These are phyloP conservation scores for Eulimnadia texana DNA, from an alignment of 1,140 invertebrate species.

Conservation along the genomic window DNA sequence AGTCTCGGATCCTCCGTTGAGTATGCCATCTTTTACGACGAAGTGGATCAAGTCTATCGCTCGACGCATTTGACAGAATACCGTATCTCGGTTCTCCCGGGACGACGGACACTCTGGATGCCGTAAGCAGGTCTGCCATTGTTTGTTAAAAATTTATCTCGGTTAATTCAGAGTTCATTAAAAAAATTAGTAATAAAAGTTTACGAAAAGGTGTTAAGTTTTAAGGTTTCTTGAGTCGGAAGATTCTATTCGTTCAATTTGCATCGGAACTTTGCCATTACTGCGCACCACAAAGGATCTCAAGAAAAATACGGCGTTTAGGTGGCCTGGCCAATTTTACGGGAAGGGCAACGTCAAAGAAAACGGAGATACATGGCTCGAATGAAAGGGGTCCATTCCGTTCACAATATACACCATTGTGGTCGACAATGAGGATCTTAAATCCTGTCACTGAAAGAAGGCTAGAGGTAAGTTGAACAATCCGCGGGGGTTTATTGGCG, in stretches of 20 bases:
- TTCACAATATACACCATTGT: not conserved
- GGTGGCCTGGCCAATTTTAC: not conserved
- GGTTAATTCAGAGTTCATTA: too few species aligned
- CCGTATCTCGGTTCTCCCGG: conserved; percentile 87
- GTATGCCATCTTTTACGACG: conserved; percentile 84
- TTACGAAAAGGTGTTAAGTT: too few species aligned
- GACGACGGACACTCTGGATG: conserved; percentile 89
- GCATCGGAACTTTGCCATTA: too few species aligned
- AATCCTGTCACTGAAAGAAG: not conserved
- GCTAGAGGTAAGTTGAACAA: too few species aligned
- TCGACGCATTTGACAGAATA: conserved; percentile 91
- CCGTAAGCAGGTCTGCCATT: conserved; percentile 61
- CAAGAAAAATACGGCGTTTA: not conserved
- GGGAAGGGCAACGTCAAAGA: not conserved
- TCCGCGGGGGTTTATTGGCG: too few species aligned
- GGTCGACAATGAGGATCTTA: not conserved
- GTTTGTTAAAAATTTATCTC: too few species aligned
- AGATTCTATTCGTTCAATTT: too few species aligned
- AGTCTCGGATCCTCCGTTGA: conserved; percentile 23
- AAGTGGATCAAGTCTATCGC: conserved; percentile 96
- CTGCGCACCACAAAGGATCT: not conserved
- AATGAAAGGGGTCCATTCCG: not conserved
- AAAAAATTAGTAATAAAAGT: too few species aligned
- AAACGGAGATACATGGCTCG: not conserved
- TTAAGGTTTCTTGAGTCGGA: too few species aligned